Base-by-base conservation (phyloP, 2,797 vertebrate species). In the Dicrostonyx torquatus region DNA sequence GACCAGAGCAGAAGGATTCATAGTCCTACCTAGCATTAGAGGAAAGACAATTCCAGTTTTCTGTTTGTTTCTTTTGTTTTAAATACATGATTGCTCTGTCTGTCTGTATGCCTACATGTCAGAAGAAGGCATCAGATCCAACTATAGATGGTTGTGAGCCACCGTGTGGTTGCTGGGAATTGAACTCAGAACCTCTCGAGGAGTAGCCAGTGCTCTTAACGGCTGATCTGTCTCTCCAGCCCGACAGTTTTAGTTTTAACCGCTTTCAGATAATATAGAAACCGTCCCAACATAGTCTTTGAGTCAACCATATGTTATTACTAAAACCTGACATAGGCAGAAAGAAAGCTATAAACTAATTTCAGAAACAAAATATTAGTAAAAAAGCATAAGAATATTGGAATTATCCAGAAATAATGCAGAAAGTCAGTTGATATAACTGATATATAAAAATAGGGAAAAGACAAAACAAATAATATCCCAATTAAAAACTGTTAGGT, bases 401-500 rank as follows among this genome's bases (percentile, higher is more conserved):
- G 48, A 26, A 15, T 93, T 73, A 78, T 85, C n/a, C 31, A 87
- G 58, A 87, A 20, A 87, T 50, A 92, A 85, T 26, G 50, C 14
- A 87, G 37, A 90, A 89, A 93, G 87, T 68, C 37, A 82, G 43
- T 75, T 83, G 45, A 66, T 29, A 40, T 60, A 53, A 72, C 73
- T 34, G 11, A 80, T 12, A 62, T 78, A 43, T 48, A 66, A 29
- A 93, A 64, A 60, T 48, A 31, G 29, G 45, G 72, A 89, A 75
- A 89, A 83, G 66, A 43, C 70, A 85, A 85, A 85, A 75, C 68
- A 93, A 89, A 75, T 53, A 66, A 68, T 64, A 62, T 15, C 18
- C 88, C 76, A 87, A 72, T 64, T 79, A 77, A 91, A 92, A 89
- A 20, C 87, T 78, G 53, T 75, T 70, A 93, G 75, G 13, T 45